Conservation (phyloP, 2,113 vertebrate species). For the Isurus oxyrinchus region DNA sequence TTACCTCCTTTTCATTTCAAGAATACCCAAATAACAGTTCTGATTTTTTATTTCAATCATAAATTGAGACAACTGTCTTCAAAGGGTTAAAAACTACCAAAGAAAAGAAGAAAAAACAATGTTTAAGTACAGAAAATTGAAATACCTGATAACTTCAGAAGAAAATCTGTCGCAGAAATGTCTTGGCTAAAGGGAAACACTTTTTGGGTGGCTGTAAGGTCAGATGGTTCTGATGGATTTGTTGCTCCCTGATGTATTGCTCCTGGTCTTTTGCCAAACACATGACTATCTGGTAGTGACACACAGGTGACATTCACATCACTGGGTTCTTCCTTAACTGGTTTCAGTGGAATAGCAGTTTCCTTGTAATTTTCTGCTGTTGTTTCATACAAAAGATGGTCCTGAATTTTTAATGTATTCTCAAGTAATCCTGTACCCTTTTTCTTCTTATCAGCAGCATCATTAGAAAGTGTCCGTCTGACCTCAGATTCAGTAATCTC, state of each 20-base stretch:
- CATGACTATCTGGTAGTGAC: constrained; percentile 25
- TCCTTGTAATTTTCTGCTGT: constrained; percentile 35
- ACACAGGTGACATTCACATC: constrained; percentile 54
- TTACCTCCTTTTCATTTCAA: background rate
- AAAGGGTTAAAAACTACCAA: background rate
- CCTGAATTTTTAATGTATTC: constrained; percentile 29
- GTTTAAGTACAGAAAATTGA: background rate
- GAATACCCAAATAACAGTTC: background rate
- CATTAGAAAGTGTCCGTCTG: constrained; percentile 70
- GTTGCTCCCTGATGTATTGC: background rate
- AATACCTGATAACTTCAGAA: constrained; percentile 96
- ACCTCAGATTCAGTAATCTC: constrained; percentile 86
- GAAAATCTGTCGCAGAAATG: constrained; percentile 94
- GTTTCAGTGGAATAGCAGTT: constrained; percentile 46
- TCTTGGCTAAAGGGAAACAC: constrained; percentile 91
- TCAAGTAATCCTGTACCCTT: constrained; percentile 22
- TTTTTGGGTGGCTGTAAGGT: background rate
- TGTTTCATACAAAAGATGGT: constrained; percentile 21
- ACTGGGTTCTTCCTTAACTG: constrained; percentile 91
- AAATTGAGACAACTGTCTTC: background rate
- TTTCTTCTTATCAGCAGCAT: constrained; percentile 44
- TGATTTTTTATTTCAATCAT: background rate
- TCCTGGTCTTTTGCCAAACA: constrained; percentile 23
- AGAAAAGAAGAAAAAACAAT: background rate
- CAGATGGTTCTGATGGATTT: background rate